Percentiles rank a stretch among this genome's conserved stretches.
Evolutionary conservation across 1,140 invertebrate species (phyloP).

Genomic region (Acyrthosiphon pisum): DNA sequence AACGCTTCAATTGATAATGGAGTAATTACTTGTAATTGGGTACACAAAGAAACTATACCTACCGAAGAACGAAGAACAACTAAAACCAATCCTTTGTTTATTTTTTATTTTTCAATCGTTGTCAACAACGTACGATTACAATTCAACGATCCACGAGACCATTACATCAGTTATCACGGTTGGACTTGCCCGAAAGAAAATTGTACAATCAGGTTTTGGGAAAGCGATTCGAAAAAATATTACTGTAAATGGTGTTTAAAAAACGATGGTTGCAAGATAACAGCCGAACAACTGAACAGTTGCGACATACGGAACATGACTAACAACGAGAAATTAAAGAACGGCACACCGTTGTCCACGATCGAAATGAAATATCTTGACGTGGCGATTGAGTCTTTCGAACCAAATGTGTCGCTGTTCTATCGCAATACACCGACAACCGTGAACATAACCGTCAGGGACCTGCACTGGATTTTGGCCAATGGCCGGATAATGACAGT

Average conservation of each 20-base stretch:
- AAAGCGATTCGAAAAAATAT: neutral
- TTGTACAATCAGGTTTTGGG: neutral
- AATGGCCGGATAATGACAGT: neutral
- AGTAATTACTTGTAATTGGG: neutral
- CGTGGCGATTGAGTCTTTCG: neutral
- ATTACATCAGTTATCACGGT: neutral
- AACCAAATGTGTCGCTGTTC: neutral
- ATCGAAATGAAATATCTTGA: neutral
- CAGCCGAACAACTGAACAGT: neutral
- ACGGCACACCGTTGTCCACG: fast-evolving
- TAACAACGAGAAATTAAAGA: neutral
- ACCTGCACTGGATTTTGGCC: neutral
- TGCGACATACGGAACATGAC: neutral
- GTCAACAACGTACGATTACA: neutral
- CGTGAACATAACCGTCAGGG: neutral
- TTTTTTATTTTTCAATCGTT: neutral
- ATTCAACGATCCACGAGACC: neutral
- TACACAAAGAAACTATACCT: neutral
- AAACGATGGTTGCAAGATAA: neutral
- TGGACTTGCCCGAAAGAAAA: neutral
- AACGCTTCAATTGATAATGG: neutral
- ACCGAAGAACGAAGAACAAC: neutral
- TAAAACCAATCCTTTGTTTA: neutral
- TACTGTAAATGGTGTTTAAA: conserved; percentile 1
- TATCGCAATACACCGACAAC: fast-evolving